Percentiles rank a stretch among this genome's conserved stretches.
Evolutionary conservation across 2,888 invertebrate species (phyloP).

Genomic region (Autographa pulchrina): DNA sequence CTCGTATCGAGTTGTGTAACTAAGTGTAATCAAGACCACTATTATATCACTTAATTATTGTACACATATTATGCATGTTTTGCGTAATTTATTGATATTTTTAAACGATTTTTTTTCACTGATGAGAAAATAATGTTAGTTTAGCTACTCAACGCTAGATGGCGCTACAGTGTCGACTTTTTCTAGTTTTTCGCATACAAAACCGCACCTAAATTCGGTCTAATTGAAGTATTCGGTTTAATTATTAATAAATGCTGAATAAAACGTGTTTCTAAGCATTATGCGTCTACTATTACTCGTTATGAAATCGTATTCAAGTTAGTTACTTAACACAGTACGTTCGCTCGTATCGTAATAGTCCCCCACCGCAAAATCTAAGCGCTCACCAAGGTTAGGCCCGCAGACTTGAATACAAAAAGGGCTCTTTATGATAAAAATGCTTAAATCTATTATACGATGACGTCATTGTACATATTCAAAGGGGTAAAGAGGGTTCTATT

Average conservation of each 20-base stretch:
- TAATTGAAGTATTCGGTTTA: slow-evolving; percentile 35
- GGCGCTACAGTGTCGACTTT: slow-evolving; percentile 53
- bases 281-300: slow-evolving; percentile 53
- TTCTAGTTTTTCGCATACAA: slow-evolving; percentile 16
- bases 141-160: slow-evolving; percentile 70
- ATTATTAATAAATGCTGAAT: slow-evolving; percentile 54
- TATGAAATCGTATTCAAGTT: slow-evolving; percentile 58
- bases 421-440: slow-evolving; percentile 52
- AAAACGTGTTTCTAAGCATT: slow-evolving; percentile 53
- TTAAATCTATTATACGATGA: slow-evolving; percentile 29
- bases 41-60: slow-evolving; percentile 1
- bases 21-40: slow-evolving; percentile 30
- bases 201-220: slow-evolving; percentile 36
- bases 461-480: slow-evolving; percentile 35
- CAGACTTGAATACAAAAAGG: slow-evolving; percentile 55
- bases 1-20: slow-evolving; percentile 62
- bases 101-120: not conserved
- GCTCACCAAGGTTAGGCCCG: slow-evolving; percentile 54
- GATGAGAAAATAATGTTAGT: slow-evolving; percentile 3
- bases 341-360: slow-evolving; percentile 49
- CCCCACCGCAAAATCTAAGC: slow-evolving; percentile 48
- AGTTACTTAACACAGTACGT: slow-evolving; percentile 52
- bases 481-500: slow-evolving; percentile 12
- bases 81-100: not conserved
- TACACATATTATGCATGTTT: not conserved